Percentiles rank a stretch among this genome's conserved stretches.
phyloP scores from a whole-genome alignment of 2,888 invertebrate species.

The Erannis defoliaria region DNA sequence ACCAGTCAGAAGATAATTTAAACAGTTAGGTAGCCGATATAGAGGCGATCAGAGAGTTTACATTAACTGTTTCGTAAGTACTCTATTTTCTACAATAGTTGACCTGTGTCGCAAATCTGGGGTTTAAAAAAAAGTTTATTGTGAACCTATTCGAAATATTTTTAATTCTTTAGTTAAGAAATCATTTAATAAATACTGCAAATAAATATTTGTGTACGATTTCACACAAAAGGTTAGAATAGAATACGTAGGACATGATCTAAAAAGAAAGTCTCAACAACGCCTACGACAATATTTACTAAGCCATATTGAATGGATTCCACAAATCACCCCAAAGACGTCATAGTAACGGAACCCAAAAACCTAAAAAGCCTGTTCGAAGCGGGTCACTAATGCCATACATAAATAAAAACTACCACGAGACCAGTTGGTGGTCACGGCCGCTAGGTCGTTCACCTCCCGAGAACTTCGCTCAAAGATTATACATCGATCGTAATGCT shows the following conservation, averaged over 20 bases:
- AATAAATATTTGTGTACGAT: too few species aligned
- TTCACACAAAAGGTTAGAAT: too few species aligned
- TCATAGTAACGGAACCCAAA: conserved; percentile 44
- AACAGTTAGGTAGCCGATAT: too few species aligned
- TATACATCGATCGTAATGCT: conserved; percentile 27
- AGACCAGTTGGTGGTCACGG: conserved; percentile 56
- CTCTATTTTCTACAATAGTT: too few species aligned
- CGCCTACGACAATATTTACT: conserved; percentile 5
- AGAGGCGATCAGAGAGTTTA: too few species aligned
- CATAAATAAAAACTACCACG: conserved; percentile 40
- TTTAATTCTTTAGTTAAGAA: too few species aligned
- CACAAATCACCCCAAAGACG: conserved; percentile 31
- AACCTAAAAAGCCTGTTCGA: conserved; percentile 48
- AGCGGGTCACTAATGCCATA: conserved; percentile 47
- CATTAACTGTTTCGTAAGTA: too few species aligned
- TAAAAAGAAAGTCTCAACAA: conserved; percentile 16
- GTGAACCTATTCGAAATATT: too few species aligned
- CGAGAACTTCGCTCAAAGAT: conserved; percentile 28
- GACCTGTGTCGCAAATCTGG: too few species aligned
- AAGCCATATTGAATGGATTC: conserved; percentile 21
- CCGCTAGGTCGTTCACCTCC: conserved; percentile 58
- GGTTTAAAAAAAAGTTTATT: too few species aligned
- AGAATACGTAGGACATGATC: background rate
- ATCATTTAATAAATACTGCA: too few species aligned
- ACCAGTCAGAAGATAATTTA: too few species aligned